A percentile compares a stretch with the other conserved stretches of the same genome.
These are phyloP conservation scores for Karalla daura DNA, from an alignment of 2,797 vertebrate genomes.

Conservation along the genomic window DNA sequence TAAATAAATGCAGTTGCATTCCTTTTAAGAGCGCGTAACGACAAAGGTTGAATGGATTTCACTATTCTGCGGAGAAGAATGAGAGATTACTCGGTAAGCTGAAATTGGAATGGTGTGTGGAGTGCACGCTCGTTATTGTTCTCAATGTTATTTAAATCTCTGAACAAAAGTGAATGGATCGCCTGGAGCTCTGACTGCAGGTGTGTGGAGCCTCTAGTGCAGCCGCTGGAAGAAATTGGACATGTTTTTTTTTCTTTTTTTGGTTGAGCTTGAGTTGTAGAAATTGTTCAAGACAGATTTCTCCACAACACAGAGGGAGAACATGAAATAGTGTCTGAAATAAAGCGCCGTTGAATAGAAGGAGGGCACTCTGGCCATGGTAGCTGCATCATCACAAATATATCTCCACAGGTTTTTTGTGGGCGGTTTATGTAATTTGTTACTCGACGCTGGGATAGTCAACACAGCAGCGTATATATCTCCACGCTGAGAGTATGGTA, in stretches of 20 bases:
- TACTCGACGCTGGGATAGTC: constrained; percentile 55
- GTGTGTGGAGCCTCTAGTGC: constrained; percentile 63
- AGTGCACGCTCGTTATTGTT: constrained; percentile 66
- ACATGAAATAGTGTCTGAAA: constrained; percentile 58
- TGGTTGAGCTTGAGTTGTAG: constrained; percentile 55
- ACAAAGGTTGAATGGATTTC: constrained; percentile 56
- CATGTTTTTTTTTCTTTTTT: constrained; percentile 66
- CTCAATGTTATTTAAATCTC: constrained; percentile 79
- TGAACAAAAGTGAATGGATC: constrained; percentile 71
- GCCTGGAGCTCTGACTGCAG: constrained; percentile 73
- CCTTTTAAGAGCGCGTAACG: constrained; percentile 36
- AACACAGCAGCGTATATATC: constrained; percentile 51
- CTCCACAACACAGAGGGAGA: constrained; percentile 47
- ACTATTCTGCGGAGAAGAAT: constrained; percentile 57
- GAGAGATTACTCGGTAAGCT: constrained; percentile 49
- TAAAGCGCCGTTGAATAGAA: constrained; percentile 43
- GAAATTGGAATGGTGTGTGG: constrained; percentile 63
- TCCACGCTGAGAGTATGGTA: constrained; percentile 44
- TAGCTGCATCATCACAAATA: constrained; percentile 67
- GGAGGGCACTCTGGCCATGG: constrained; percentile 31
- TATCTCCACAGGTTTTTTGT: constrained; percentile 75
- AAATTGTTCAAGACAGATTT: constrained; percentile 66
- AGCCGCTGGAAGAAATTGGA: constrained; percentile 76
- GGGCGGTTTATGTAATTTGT: constrained; percentile 75
- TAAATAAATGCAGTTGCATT: constrained; percentile 44